Evolutionary conservation across 2,797 vertebrate genomes (phyloP), one percentile per base, ranked within the genome.

Genomic region (Malurus splendens): DNA sequence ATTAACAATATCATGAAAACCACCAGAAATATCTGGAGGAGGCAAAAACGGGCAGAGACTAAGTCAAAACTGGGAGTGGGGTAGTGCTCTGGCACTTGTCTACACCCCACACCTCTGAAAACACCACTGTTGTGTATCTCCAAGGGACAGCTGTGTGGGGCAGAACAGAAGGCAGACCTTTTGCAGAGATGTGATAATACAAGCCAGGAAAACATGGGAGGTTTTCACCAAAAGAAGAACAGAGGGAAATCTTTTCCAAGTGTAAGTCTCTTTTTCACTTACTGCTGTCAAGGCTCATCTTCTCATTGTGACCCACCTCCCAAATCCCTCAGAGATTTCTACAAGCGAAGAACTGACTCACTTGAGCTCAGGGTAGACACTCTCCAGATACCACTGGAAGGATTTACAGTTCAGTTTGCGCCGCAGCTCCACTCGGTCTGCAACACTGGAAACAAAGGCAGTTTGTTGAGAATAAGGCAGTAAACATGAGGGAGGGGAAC

Each of bases 311-410:
- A 90, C 59, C 59, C 77, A 85, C 82, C 80, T 86, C 73, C 82
- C 85, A 70, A 20, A 50, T 23, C 28, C 70, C 56, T 83, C 70
- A 85, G 79, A 73, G 41, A 57, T 61, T 75, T 84, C 61, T 80
- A 38, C 38, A 52, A 78, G 28, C 0, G 3, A 85, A 85, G 75
- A 90, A 59, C 6, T 12, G 60, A 98, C 97, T 97, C 96, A 99
- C 99, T 98, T 99, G 94, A 99, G 98, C 94, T 99, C 99, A 0
- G 99, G 99, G 81, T 99, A 99, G 77, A 99, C 98, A 12, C 99
- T 99, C 96, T 99, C 98, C 96, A 99, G 98, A 93, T 99, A 99
- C 99, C 99, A 99, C 84, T 98, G 98, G 97, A 99, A 99, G 50
- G 99, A 98, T 96, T 99, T 99, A 96, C 99, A 99, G 96, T 98